Evolutionary conservation across 2,888 invertebrate species (phyloP).

Genomic region (Aphodius sticticus): DNA sequence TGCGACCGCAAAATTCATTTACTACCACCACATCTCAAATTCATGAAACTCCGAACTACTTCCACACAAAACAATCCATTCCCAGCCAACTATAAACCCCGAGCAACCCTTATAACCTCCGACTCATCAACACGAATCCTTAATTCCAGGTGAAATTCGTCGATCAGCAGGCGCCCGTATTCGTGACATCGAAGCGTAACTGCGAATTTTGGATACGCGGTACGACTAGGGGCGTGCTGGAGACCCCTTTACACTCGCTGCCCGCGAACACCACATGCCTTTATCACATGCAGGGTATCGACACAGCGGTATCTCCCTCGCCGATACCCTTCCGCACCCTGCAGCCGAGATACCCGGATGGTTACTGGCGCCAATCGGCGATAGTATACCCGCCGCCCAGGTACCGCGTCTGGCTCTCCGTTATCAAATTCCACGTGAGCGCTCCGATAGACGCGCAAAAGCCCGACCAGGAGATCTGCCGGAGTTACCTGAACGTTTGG

Average conservation of each 20-base stretch:
- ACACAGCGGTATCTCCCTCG: constrained; percentile 62
- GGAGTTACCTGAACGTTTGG: constrained; percentile 86
- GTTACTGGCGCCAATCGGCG: constrained; percentile 62
- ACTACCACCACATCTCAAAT: too few species aligned
- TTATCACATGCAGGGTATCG: constrained; percentile 80
- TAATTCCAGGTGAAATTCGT: constrained; percentile 73
- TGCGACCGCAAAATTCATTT: too few species aligned
- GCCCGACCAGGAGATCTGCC: constrained; percentile 78
- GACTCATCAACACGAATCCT: too few species aligned
- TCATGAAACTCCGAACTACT: too few species aligned
- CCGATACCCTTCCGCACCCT: constrained; percentile 66
- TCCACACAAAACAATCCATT: too few species aligned
- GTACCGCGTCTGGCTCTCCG: constrained; percentile 86
- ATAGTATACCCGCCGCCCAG: constrained; percentile 69
- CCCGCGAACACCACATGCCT: constrained; percentile 90
- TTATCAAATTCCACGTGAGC: constrained; percentile 85
- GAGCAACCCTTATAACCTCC: too few species aligned
- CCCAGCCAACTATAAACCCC: too few species aligned
- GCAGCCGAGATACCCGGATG: constrained; percentile 63
- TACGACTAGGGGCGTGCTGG: constrained; percentile 79
- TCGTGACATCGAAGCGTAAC: constrained; percentile 82
- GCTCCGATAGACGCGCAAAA: constrained; percentile 70
- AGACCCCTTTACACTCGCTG: constrained; percentile 85
- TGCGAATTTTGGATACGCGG: constrained; percentile 90
- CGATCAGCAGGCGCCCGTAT: constrained; percentile 82